phyloP scores from a whole-genome alignment of 2,888 invertebrate species.

The Cataglyphis altisquamis region DNA sequence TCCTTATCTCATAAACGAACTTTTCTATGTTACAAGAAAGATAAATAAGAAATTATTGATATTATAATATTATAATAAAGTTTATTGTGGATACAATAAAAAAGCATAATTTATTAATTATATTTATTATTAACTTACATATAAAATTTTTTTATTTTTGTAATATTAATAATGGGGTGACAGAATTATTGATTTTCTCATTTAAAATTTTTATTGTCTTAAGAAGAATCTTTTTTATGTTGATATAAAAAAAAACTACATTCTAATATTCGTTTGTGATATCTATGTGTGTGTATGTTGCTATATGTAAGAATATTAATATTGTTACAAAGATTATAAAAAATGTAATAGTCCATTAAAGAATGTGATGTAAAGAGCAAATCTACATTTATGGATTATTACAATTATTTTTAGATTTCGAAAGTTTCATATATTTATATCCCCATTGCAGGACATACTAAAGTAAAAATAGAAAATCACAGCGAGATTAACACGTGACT shows the following conservation, averaged over 20 bases:
- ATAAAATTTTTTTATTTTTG: neutral
- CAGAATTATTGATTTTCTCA: neutral
- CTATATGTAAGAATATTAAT: neutral
- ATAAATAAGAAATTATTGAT: neutral
- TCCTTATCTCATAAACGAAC: neutral
- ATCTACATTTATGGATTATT: neutral
- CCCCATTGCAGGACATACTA: neutral
- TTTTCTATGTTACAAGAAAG: neutral
- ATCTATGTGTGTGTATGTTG: neutral
- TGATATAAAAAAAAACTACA: neutral
- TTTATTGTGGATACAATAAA: neutral
- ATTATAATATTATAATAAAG: neutral
- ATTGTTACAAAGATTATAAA: neutral
- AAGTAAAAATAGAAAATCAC: constrained; percentile 18
- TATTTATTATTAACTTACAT: neutral
- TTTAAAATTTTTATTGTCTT: neutral
- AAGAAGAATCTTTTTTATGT: neutral
- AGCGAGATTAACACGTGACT: constrained; percentile 56
- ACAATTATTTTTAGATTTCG: neutral
- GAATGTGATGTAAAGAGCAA: neutral
- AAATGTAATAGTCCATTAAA: neutral
- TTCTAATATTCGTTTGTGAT: neutral
- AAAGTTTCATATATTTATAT: neutral
- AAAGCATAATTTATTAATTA: neutral
- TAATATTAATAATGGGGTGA: neutral